Percentiles rank a stretch among this genome's conserved stretches.
Evolutionary conservation across 2,888 invertebrate genomes (phyloP).

Genomic region (Rotaria socialis): DNA sequence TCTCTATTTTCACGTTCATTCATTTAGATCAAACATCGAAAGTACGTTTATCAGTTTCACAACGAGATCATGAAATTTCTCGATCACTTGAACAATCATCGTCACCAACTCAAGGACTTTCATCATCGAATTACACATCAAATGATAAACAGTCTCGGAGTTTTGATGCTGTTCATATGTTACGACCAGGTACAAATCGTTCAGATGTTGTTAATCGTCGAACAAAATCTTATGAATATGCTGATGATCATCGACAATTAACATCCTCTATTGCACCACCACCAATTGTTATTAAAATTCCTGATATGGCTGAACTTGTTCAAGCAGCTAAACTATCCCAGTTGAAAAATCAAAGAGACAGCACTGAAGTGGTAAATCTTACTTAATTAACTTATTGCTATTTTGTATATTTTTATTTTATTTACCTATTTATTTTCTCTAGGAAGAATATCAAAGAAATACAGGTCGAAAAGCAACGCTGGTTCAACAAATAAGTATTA

Average conservation of each 20-base stretch:
- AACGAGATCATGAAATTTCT: background rate
- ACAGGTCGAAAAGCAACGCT: conserved; percentile 14
- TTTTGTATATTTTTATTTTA: too few relatives aligned
- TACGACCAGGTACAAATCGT: conserved; percentile 26
- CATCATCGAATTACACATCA: background rate
- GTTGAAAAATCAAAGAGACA: background rate
- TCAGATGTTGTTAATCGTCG: background rate
- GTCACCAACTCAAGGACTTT: background rate
- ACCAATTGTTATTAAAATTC: conserved; percentile 24
- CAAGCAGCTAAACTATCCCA: background rate
- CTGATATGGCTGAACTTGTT: background rate
- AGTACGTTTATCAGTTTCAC: background rate
- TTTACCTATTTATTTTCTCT: background rate
- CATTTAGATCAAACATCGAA: background rate
- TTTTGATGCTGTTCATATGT: conserved; percentile 27
- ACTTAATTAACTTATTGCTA: background rate
- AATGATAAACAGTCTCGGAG: conserved; percentile 26
- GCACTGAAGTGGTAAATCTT: background rate
- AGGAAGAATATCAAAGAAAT: conserved; percentile 26
- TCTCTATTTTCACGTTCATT: too few relatives aligned
- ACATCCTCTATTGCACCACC: background rate
- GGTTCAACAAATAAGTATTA: background rate
- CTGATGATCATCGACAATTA: background rate
- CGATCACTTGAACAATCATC: background rate
- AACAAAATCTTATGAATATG: conserved; percentile 18